phyloP scores from a whole-genome alignment of 2,113 vertebrate species.

The Lota lota region DNA sequence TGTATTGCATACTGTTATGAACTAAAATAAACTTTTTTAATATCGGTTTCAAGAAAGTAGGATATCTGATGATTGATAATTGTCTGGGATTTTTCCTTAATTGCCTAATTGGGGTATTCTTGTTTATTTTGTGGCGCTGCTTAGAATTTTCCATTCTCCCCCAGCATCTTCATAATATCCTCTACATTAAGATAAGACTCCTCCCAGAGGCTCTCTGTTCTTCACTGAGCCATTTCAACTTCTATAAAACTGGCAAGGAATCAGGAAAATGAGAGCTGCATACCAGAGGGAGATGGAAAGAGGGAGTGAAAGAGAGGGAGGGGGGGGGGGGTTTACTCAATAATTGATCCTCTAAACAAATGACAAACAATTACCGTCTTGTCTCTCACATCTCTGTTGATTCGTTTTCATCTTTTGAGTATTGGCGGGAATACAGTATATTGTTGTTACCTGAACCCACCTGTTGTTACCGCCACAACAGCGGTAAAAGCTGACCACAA shows the following conservation, averaged over 20 bases:
- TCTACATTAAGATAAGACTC: conserved; percentile 11
- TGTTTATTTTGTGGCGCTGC: conserved; percentile 17
- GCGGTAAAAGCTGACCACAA: no score
- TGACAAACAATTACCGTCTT: conserved; percentile 8
- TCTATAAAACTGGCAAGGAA: conserved; percentile 26
- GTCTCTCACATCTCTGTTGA: not conserved
- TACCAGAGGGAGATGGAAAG: not conserved
- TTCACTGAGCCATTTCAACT: conserved; percentile 23
- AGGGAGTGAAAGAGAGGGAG: not conserved
- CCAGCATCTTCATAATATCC: conserved; percentile 10
- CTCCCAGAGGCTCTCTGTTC: conserved; percentile 15
- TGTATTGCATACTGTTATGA: no score
- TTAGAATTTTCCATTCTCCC: conserved; percentile 15
- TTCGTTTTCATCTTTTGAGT: not conserved
- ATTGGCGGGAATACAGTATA: no score
- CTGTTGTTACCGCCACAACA: no score
- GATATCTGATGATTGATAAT: conserved; percentile 26
- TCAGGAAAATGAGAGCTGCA: not conserved
- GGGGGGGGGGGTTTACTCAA: not conserved
- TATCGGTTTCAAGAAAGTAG: no score
- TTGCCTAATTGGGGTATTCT: conserved; percentile 37
- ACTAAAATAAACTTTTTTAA: no score
- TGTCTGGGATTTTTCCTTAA: conserved; percentile 37
- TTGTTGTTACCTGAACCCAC: no score
- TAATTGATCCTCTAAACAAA: conserved; percentile 19